phyloP scores from a whole-genome alignment of 2,113 vertebrate species.

The Tragelaphus scriptus region DNA sequence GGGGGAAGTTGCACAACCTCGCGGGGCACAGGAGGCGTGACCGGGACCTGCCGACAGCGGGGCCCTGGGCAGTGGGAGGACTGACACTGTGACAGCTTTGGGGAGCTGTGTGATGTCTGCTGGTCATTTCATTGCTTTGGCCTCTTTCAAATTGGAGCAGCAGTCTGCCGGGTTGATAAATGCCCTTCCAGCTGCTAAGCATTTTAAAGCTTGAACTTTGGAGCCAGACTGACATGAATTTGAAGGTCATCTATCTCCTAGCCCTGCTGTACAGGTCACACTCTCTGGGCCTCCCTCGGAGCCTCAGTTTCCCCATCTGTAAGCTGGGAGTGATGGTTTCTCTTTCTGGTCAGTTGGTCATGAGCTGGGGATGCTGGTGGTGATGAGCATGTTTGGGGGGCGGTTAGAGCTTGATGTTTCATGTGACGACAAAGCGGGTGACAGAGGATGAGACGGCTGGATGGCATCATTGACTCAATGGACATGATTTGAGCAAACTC shows the following conservation, averaged over 20 bases:
- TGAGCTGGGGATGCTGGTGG: neutral
- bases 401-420: neutral
- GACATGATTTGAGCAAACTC: neutral
- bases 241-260: neutral
- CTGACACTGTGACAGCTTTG: rapidly evolving
- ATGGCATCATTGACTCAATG: neutral
- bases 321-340: neutral
- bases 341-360: neutral
- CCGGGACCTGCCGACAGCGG: rapidly evolving
- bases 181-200: neutral
- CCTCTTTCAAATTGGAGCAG: neutral
- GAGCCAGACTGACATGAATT: neutral
- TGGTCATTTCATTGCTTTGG: neutral
- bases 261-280: no score
- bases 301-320: neutral
- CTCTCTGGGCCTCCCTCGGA: no score
- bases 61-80: neutral
- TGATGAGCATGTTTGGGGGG: neutral
- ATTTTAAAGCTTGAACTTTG: neutral
- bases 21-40: neutral
- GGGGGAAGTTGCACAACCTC: conserved; percentile 40
- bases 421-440: neutral
- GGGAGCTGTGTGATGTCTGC: neutral
- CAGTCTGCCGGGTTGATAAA: neutral
- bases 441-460: neutral